Conservation (phyloP, 2,888 invertebrate genomes). For the Ditylenchus weischeri region DNA sequence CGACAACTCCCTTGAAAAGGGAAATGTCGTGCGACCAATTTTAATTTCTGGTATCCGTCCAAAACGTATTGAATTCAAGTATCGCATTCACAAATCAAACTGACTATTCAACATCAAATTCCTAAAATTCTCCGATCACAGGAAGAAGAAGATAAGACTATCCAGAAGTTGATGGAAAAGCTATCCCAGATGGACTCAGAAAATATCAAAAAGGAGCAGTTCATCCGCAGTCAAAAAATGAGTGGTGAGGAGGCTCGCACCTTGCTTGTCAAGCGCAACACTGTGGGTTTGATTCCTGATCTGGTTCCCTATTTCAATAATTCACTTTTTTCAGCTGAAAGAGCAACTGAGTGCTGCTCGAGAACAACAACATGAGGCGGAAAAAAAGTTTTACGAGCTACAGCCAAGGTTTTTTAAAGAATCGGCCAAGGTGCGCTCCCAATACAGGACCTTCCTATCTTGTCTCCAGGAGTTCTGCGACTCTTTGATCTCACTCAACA, state of each 20-base stretch:
- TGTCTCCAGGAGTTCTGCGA: no score
- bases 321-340: neutral
- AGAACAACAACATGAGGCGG: neutral
- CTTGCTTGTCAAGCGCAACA: neutral
- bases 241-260: slow-evolving; percentile 12
- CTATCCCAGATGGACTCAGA: neutral
- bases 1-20: no score
- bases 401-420: neutral
- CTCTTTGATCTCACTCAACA: no score
- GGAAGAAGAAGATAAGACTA: neutral
- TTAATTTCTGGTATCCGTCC: no score
- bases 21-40: no score
- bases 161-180: slow-evolving; percentile 6
- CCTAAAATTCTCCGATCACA: no score
- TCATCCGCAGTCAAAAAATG: slow-evolving; percentile 9
- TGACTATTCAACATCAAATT: no score
- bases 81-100: no score
- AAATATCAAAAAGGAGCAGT: neutral
- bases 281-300: neutral
- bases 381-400: neutral
- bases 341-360: neutral
- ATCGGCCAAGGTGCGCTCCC: neutral
- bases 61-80: no score
- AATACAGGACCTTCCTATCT: no score
- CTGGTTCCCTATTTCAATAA: no score